A percentile compares a stretch with the other conserved stretches of the same genome.
Evolutionary conservation across 2,113 vertebrate species (phyloP).

Genomic region (Ceyx melanurus): DNA sequence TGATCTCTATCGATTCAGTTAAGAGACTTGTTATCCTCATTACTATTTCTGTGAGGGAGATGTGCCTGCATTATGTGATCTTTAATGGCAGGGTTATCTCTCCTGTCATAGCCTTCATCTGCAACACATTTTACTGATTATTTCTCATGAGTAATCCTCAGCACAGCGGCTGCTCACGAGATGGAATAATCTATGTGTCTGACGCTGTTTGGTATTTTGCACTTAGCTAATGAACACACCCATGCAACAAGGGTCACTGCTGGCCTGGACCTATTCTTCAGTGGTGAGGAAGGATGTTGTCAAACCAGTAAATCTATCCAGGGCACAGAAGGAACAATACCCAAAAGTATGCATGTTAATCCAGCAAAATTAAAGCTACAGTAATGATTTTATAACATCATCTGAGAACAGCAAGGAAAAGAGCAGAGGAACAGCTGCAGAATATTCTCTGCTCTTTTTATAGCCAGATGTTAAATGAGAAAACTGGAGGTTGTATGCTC

Average conservation of each 20-base stretch:
- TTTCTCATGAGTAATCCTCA: constrained; percentile 29
- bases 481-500: background rate
- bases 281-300: background rate
- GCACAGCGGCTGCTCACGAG: background rate
- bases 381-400: background rate
- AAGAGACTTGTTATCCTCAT: background rate
- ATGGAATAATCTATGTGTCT: background rate
- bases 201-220: background rate
- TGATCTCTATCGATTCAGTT: constrained; percentile 57
- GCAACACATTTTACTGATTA: constrained; percentile 10
- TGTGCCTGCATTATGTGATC: background rate
- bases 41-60: constrained; percentile 8
- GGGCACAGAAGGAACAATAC: background rate
- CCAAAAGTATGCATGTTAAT: background rate
- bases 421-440: background rate
- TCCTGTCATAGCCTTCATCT: constrained; percentile 13
- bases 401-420: background rate
- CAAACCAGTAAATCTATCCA: background rate
- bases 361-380: background rate
- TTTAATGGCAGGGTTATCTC: constrained; percentile 17
- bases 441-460: background rate
- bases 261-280: background rate
- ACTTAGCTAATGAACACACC: background rate
- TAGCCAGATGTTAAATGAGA: background rate
- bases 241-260: background rate